Conservation (phyloP, 2,888 invertebrate species). For the Ormyrus nitidulus region DNA sequence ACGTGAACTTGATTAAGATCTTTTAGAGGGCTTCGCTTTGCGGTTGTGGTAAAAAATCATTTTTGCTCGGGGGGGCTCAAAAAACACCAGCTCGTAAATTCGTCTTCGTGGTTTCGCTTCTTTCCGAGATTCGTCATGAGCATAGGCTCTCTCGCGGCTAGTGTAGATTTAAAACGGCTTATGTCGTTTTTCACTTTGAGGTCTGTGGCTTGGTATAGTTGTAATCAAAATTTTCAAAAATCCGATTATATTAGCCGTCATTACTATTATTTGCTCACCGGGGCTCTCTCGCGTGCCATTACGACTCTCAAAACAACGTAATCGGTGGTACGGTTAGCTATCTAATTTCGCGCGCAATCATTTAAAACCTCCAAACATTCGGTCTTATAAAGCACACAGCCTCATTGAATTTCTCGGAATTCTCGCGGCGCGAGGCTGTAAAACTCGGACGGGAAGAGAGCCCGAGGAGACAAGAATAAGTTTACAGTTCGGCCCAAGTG, state of each 20-base stretch:
- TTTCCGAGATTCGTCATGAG: constrained; percentile 48
- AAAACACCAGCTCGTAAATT: constrained; percentile 55
- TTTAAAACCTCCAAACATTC: neutral
- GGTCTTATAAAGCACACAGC: neutral
- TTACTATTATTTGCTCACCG: constrained; percentile 32
- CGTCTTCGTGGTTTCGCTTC: constrained; percentile 55
- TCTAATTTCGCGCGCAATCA: neutral
- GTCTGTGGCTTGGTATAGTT: constrained; percentile 43
- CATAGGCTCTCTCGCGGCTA: constrained; percentile 19
- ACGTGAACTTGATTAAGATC: constrained; percentile 56
- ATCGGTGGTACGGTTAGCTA: too few species aligned
- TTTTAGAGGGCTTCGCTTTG: constrained; percentile 51
- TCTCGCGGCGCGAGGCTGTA: neutral
- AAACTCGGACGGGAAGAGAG: neutral
- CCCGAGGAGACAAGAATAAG: constrained; percentile 36
- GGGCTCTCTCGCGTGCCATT: neutral
- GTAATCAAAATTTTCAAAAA: constrained; percentile 50
- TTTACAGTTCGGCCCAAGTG: constrained; percentile 9
- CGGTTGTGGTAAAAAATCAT: constrained; percentile 55
- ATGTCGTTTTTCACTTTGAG: constrained; percentile 37
- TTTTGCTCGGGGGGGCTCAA: constrained; percentile 37
- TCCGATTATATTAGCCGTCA: constrained; percentile 45
- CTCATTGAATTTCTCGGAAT: neutral
- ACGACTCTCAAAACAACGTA: neutral
- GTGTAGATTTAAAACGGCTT: constrained; percentile 52